phyloP scores from a whole-genome alignment of 1,140 invertebrate species.

The Magallana ariakensis region DNA sequence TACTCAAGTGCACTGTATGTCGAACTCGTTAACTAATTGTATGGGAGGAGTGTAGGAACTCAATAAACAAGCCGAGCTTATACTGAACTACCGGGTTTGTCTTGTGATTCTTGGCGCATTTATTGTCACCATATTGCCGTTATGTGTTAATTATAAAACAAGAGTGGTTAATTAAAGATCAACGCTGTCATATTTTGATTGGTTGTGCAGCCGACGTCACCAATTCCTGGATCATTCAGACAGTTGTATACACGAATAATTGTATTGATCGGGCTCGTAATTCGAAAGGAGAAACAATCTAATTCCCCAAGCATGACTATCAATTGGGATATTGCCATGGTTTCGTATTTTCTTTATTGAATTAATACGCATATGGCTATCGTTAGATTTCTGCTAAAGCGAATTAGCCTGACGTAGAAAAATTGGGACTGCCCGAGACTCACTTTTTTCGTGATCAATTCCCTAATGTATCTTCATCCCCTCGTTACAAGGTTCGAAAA shows the following conservation, averaged over 20 bases:
- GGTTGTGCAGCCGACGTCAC: constrained; percentile 12
- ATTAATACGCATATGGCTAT: constrained; percentile 61
- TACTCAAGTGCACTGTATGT: neutral
- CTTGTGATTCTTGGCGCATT: constrained; percentile 20
- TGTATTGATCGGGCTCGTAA: constrained; percentile 31
- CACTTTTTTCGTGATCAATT: constrained; percentile 28
- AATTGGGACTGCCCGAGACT: neutral
- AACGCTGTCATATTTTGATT: constrained; percentile 30
- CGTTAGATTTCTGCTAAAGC: constrained; percentile 50
- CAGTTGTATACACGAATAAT: constrained; percentile 34
- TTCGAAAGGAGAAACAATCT: constrained; percentile 45
- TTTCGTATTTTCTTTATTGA: constrained; percentile 53
- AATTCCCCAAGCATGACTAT: constrained; percentile 52
- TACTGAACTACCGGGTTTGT: constrained; percentile 1
- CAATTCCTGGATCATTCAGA: neutral
- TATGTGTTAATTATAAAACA: constrained; percentile 39
- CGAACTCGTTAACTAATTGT: neutral
- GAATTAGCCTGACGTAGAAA: constrained; percentile 51
- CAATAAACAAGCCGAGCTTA: constrained; percentile 35
- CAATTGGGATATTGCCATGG: constrained; percentile 51
- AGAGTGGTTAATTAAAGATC: constrained; percentile 41
- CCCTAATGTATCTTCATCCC: constrained; percentile 29
- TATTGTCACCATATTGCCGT: constrained; percentile 9
- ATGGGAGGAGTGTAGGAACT: constrained; percentile 31
- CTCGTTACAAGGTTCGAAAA: constrained; percentile 35